Base-by-base conservation (phyloP, 2,113 vertebrate species). In the Noturus placidus region DNA sequence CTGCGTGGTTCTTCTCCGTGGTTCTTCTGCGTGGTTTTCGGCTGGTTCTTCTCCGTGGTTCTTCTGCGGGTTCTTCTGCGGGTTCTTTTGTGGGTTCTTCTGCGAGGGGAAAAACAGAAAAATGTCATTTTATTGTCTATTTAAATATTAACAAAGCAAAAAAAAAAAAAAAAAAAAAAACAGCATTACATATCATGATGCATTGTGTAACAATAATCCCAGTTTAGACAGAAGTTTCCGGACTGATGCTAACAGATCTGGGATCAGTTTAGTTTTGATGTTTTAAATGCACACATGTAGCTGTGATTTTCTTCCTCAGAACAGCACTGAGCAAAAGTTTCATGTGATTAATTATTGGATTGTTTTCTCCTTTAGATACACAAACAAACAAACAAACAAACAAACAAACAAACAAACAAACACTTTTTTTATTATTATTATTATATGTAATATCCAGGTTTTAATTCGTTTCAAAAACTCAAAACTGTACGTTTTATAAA, bases 1-100 rank as follows among this genome's bases (percentile, higher is more conserved):
- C 87, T 88, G 90, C 42, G 20, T 59, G 59, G 57, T 69, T 76
- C 38, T 88, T 86, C 87, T 88, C 89, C 42, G 20, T 59, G 59
- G 57, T 69, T 76, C 38, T 88, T 86, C 87, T 88, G 90, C 42
- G 20, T 59, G 59, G n/a, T n/a, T n/a, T n/a, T n/a, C n/a, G n/a
- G n/a, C n/a, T n/a, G n/a, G 57, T 69, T 76, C 38, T 88, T 86
- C 87, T 88, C 89, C 42, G 20, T 59, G 59, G 57, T 69, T 76
- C 38, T 88, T 86, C 87, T 88, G 90, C 42, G 20, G 59, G n/a
- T n/a, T n/a, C n/a, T n/a, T n/a, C n/a, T n/a, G n/a, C n/a, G n/a
- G n/a, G n/a, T n/a, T n/a, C n/a, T n/a, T n/a, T n/a, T n/a, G n/a
- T n/a, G n/a, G n/a, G 57, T 69, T 76, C 38, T 88, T 86, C 87